A percentile compares a stretch with the other conserved stretches of the same genome.
Evolutionary conservation across 2,797 vertebrate genomes (phyloP).

Genomic region (Enteromius paludinosus): DNA sequence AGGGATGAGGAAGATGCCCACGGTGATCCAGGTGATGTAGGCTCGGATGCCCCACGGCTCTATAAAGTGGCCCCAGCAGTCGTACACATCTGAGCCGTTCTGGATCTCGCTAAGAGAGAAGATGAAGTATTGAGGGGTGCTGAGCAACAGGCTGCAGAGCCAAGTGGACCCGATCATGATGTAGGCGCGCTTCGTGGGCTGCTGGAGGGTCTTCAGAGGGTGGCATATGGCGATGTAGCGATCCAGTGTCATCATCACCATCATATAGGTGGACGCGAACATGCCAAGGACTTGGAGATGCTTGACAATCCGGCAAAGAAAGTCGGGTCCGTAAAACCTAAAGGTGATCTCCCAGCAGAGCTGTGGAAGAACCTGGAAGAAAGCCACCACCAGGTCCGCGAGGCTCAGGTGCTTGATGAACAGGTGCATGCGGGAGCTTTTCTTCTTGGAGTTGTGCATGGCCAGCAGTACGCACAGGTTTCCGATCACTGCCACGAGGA

Average conservation of each 20-base stretch:
- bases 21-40: constrained; percentile 91
- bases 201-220: constrained; percentile 86
- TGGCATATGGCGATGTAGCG: constrained; percentile 91
- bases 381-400: constrained; percentile 87
- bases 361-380: constrained; percentile 94
- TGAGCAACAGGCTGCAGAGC: constrained; percentile 84
- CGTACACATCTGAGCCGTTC: constrained; percentile 84
- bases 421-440: constrained; percentile 88
- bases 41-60: constrained; percentile 85
- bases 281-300: constrained; percentile 93
- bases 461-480: constrained; percentile 85
- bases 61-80: constrained; percentile 91
- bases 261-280: constrained; percentile 94
- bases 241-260: constrained; percentile 90
- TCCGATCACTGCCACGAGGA: constrained; percentile 80
- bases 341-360: constrained; percentile 92
- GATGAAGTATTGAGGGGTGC: constrained; percentile 89
- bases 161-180: constrained; percentile 85
- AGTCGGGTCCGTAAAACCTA: constrained; percentile 87
- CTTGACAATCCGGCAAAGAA: constrained; percentile 86
- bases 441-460: constrained; percentile 76
- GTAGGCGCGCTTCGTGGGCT: constrained; percentile 81
- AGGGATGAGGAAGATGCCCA: constrained; percentile 86
- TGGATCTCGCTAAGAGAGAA: constrained; percentile 88
- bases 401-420: constrained; percentile 91